Percentiles rank a stretch among this genome's conserved stretches.
These are phyloP conservation scores for Pasiphila rectangulata DNA, from an alignment of 2,888 invertebrate species.

Conservation along the genomic window DNA sequence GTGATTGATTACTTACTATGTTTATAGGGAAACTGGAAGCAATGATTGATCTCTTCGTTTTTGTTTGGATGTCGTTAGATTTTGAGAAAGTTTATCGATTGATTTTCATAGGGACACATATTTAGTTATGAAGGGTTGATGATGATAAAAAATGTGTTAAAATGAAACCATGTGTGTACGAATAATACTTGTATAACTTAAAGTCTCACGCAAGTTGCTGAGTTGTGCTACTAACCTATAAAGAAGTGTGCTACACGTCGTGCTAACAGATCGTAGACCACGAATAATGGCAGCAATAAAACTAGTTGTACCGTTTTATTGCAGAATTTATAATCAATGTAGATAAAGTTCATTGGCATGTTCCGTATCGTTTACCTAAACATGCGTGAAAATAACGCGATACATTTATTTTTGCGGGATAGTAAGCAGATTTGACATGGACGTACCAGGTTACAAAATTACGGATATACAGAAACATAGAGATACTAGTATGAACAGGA, in stretches of 20 bases:
- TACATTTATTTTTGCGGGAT: neutral
- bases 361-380: constrained; percentile 26
- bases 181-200: neutral
- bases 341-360: constrained; percentile 25
- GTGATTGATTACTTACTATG: neutral
- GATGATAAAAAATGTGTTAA: too few relatives aligned
- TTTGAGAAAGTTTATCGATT: too few relatives aligned
- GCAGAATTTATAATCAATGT: constrained; percentile 20
- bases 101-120: too few relatives aligned
- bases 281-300: constrained; percentile 13
- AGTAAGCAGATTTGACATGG: neutral
- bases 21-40: neutral
- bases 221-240: constrained; percentile 12
- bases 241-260: constrained; percentile 2
- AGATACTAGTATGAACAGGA: neutral
- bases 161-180: too few relatives aligned
- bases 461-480: neutral
- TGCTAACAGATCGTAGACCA: constrained; percentile 1
- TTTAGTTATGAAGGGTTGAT: neutral
- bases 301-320: constrained; percentile 19
- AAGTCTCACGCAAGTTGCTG: neutral
- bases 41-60: neutral
- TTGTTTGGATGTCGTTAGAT: neutral
- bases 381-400: neutral
- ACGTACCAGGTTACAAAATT: neutral